These are phyloP conservation scores for Orgyia antiqua DNA, from an alignment of 2,888 invertebrate genomes.

Conservation along the genomic window DNA sequence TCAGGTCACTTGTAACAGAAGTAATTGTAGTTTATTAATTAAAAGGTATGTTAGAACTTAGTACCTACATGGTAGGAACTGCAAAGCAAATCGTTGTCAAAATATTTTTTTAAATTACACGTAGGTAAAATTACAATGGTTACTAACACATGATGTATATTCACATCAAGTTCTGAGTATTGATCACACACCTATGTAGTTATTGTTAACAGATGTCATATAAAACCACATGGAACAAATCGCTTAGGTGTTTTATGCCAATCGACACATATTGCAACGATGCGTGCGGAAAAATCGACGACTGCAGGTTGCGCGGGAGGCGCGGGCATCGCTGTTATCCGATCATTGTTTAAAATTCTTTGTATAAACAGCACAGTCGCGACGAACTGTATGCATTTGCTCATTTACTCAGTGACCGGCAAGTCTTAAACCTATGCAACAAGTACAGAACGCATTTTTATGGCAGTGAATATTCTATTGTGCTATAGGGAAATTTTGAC, in stretches of 20 bases:
- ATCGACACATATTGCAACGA: constrained; percentile 41
- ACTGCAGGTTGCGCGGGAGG: constrained; percentile 30
- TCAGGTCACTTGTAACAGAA: too few relatives aligned
- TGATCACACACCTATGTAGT: constrained; percentile 23
- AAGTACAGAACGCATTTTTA: constrained; percentile 53
- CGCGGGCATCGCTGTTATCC: constrained; percentile 47
- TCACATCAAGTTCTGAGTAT: constrained; percentile 16
- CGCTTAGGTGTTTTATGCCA: constrained; percentile 37
- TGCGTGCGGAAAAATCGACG: constrained; percentile 34
- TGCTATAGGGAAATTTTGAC: constrained; percentile 53
- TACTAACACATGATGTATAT: constrained; percentile 5
- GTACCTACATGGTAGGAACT: too few relatives aligned
- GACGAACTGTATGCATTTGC: constrained; percentile 38
- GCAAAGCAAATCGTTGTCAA: too few relatives aligned
- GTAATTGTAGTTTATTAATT: too few relatives aligned
- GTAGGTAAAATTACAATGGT: too few relatives aligned
- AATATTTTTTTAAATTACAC: too few relatives aligned
- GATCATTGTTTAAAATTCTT: constrained; percentile 48
- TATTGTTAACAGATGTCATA: constrained; percentile 35
- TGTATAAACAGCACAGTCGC: constrained; percentile 47
- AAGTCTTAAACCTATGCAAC: constrained; percentile 14
- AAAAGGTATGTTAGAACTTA: too few relatives aligned
- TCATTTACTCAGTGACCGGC: constrained; percentile 45
- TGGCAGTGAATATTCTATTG: constrained; percentile 53
- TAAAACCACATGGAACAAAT: constrained; percentile 43